Evolutionary conservation across 2,113 vertebrate genomes (phyloP), one percentile per base, ranked within the genome.

Genomic region (Pangasianodon hypophthalmus): DNA sequence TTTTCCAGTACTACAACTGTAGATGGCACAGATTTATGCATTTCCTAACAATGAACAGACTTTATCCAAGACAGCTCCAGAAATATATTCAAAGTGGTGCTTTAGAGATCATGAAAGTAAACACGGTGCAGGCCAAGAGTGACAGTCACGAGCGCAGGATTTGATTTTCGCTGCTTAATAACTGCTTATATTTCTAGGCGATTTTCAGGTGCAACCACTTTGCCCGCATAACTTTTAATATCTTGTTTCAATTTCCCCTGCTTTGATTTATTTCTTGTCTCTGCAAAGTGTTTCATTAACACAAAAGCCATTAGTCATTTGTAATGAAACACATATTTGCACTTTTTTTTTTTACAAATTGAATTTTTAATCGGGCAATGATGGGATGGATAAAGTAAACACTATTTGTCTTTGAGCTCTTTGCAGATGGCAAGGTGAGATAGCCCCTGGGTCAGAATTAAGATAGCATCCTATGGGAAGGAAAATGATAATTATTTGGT

Each of bases 141-240:
- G 52, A 64, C 71, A 46, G 56, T 62, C 52, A 41, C 16, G 7
- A 85, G 71, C 13, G 6, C 71, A 8, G 46, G n/a, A 81, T 81
- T 64, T 19, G 73, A 54, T 64, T 50, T 54, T 69, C 4, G 50
- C n/a, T 69, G 18, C 58, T 56, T 87, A 58, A 58, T 87, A 87
- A 75, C 69, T 73, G 21, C 56, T 41, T 9, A 8, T 26, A 69
- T 93, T 91, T 92, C 94, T 94, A 94, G 87, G 93, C 88, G 84
- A 90, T 93, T 93, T 93, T 91, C 91, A 92, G 91, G 92, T 91
- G 93, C 93, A 93, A 95, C 95, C 92, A 92, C 93, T 94, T 93
- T 93, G 90, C 93, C 93, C 92, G 85, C 90, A 91, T 95, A 96
- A 96, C 95, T 96, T 96, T 96, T 96, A 96, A 96, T 96, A 95